Conservation (phyloP, 53 echinoderm and acorn worm species). For the Arbacia lixula region DNA sequence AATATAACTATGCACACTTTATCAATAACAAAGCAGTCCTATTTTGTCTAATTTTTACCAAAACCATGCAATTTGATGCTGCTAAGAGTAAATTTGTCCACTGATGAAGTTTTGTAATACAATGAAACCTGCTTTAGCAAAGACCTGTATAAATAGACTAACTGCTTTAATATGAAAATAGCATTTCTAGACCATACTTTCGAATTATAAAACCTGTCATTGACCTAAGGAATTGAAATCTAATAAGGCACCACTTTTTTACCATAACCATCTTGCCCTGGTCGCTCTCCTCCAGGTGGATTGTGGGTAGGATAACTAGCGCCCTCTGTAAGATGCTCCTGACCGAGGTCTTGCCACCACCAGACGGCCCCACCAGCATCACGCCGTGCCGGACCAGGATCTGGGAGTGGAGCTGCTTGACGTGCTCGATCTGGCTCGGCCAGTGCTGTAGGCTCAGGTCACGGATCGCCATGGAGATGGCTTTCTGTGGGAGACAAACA, state of each 20-base stretch:
- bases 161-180: too few species aligned
- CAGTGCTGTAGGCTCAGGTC: slow-evolving; percentile 92
- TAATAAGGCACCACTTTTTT: slow-evolving; percentile 6
- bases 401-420: slow-evolving; percentile 97
- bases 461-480: slow-evolving; percentile 91
- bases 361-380: slow-evolving; percentile 98
- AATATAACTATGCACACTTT: too few species aligned
- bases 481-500: slow-evolving; percentile 92
- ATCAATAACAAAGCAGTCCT: too few species aligned
- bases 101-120: too few species aligned
- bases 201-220: too few species aligned
- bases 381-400: slow-evolving; percentile 92
- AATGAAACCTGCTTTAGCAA: too few species aligned
- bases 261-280: slow-evolving; percentile 79
- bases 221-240: too few species aligned
- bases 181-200: too few species aligned
- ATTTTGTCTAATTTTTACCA: too few species aligned
- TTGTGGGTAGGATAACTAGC: slow-evolving; percentile 83
- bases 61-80: too few species aligned
- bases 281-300: slow-evolving; percentile 69
- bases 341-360: slow-evolving; percentile 94
- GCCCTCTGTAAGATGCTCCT: slow-evolving; percentile 96
- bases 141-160: too few species aligned
- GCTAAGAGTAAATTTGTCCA: too few species aligned
- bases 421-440: slow-evolving; percentile 93